A percentile compares a stretch with the other conserved stretches of the same genome.
phyloP scores from a whole-genome alignment of 2,888 invertebrate genomes.

The Drosophila sordidula region DNA sequence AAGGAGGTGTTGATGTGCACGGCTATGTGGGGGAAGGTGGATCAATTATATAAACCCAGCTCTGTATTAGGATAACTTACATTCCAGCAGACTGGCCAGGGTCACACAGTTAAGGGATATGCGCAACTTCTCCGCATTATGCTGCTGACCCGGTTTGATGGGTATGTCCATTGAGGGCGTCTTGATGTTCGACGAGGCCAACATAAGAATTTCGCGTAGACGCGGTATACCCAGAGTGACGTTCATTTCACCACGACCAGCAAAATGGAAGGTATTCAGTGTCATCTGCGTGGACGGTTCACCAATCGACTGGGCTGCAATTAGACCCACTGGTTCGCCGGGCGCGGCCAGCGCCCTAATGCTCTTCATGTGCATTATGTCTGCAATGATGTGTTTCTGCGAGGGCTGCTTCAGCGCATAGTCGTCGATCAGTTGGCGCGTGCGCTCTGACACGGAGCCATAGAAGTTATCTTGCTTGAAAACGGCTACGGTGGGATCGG shows the following conservation, averaged over 20 bases:
- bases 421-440: conserved; percentile 89
- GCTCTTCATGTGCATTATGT: conserved; percentile 91
- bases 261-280: conserved; percentile 99
- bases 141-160: conserved; percentile 87
- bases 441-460: conserved; percentile 93
- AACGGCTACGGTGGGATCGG: conserved; percentile 90
- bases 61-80: conserved; percentile 56
- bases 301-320: conserved; percentile 99
- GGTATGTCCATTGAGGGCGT: conserved; percentile 99
- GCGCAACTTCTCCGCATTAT: conserved; percentile 89
- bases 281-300: conserved; percentile 99
- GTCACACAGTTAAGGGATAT: conserved; percentile 91
- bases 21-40: conserved; percentile 49
- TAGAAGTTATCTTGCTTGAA: conserved; percentile 91
- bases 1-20: conserved; percentile 85
- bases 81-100: conserved; percentile 91
- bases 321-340: conserved; percentile 95
- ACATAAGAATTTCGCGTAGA: conserved; percentile 98
- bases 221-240: conserved; percentile 99
- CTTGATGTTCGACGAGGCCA: conserved; percentile 95
- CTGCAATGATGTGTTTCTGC: conserved; percentile 86
- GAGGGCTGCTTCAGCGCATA: conserved; percentile 86
- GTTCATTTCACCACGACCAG: conserved; percentile 99
- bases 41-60: background rate
- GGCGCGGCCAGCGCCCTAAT: conserved; percentile 92